Evolutionary conservation across 2,797 vertebrate species (phyloP), one percentile per base, ranked within the genome.

Genomic region (Enteromius anoplus): DNA sequence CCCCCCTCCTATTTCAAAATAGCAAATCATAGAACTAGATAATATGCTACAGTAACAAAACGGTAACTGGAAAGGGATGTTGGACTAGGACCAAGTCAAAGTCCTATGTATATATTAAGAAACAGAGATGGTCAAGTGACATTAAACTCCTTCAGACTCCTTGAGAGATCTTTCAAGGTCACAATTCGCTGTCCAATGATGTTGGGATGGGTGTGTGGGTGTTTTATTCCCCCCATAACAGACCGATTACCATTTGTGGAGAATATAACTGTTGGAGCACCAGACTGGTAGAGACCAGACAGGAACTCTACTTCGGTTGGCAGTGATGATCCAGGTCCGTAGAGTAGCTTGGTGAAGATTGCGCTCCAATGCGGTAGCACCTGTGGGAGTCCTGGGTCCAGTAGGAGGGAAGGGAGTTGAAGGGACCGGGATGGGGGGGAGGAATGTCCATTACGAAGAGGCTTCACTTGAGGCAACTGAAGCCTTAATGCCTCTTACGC

Each of bases 291-390:
- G 19, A 60, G 71, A 85, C 62, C 83, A 77, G 68, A 73, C 75
- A 32, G 53, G 62, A 23, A 60, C 68, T 64, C 53, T 75, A 60
- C 40, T 85, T 86, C 80, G 79, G 85, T 47, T 85, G 85, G 84
- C 87, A 88, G 85, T 87, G 78, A 84, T 51, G 17, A 53, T 49
- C 76, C 58, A 65, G 58, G 49, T 78, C 60, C 26, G 26, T 64
- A 32, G 60, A 64, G 26, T 47, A 42, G 51, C 58, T 42, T 51
- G 12, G 68, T 71, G 70, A 85, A 55, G 76, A 37, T 53, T 80
- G 45, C 26, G 21, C 64, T 78, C 92, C 87, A 91, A 94, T 94
- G 94, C 95, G 93, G 94, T 94, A 93, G 91, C 91, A 96, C 93
- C 93, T 95, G 93, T 93, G 94, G 51, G 45, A 93, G 94, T 95